phyloP scores from a whole-genome alignment of 2,113 vertebrate species.

The Panurus biarmicus region DNA sequence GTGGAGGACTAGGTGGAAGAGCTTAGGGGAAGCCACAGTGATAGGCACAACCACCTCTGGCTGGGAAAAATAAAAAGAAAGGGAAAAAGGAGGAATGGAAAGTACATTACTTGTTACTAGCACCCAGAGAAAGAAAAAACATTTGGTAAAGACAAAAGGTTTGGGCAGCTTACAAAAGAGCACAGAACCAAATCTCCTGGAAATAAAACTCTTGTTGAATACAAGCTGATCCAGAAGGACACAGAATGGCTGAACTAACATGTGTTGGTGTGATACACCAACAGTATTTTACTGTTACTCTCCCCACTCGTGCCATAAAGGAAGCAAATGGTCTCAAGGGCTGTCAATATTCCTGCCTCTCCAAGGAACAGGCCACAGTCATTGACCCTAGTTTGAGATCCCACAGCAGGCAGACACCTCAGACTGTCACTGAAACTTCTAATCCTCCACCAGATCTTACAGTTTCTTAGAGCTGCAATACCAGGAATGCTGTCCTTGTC shows the following conservation, averaged over 20 bases:
- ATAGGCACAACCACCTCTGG: conserved; percentile 78
- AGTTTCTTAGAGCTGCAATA: neutral
- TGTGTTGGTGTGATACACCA: neutral
- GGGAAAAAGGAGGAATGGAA: conserved; percentile 63
- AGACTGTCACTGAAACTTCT: neutral
- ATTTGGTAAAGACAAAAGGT: conserved; percentile 43
- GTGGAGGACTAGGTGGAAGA: conserved; percentile 75
- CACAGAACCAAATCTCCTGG: neutral
- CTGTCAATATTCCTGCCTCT: neutral
- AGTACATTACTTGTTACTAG: conserved; percentile 44
- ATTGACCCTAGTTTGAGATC: neutral
- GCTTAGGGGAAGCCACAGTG: conserved; percentile 75
- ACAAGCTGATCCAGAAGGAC: neutral
- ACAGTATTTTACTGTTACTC: neutral
- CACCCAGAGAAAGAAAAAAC: conserved; percentile 31
- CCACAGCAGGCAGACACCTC: neutral
- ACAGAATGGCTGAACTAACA: neutral
- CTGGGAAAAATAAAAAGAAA: conserved; percentile 78
- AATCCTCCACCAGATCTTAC: neutral
- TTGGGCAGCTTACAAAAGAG: neutral
- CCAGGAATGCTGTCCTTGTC: neutral
- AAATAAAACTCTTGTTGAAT: neutral
- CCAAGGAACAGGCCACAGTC: neutral
- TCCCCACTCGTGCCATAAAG: fast-evolving
- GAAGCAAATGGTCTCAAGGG: neutral